Conservation (phyloP, 2,888 invertebrate species). For the Heteromurus nitidus region DNA sequence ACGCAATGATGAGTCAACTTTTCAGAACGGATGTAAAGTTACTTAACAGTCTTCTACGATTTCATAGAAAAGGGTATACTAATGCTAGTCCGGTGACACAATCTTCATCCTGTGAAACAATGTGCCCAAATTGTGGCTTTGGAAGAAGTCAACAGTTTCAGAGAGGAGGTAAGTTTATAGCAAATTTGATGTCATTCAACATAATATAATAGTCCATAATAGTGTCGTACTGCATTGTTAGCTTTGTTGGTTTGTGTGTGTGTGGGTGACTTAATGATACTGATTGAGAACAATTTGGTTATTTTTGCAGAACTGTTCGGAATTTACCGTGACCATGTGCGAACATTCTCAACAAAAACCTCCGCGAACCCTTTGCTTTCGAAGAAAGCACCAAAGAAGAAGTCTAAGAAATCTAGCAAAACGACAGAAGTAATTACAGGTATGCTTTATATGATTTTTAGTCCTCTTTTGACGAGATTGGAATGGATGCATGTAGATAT, state of each 20-base stretch:
- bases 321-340: not conserved
- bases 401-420: conserved; percentile 76
- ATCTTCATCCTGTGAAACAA: not conserved
- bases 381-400: conserved; percentile 75
- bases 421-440: conserved; percentile 84
- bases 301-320: too few relatives aligned
- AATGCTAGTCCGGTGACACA: not conserved
- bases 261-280: too few relatives aligned
- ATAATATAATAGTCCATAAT: too few relatives aligned
- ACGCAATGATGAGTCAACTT: conserved; percentile 27
- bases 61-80: not conserved
- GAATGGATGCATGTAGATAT: not conserved
- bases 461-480: not conserved
- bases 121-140: conserved; percentile 26
- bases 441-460: conserved; percentile 74
- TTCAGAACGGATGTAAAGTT: conserved; percentile 32
- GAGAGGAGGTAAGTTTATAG: too few relatives aligned
- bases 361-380: conserved; percentile 11
- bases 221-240: too few relatives aligned
- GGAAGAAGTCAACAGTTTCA: not conserved
- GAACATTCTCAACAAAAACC: conserved; percentile 22
- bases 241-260: too few relatives aligned
- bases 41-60: conserved; percentile 14
- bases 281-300: too few relatives aligned
- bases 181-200: too few relatives aligned